phyloP scores from a whole-genome alignment of 2,113 vertebrate genomes.

The Thomomys bottae region DNA sequence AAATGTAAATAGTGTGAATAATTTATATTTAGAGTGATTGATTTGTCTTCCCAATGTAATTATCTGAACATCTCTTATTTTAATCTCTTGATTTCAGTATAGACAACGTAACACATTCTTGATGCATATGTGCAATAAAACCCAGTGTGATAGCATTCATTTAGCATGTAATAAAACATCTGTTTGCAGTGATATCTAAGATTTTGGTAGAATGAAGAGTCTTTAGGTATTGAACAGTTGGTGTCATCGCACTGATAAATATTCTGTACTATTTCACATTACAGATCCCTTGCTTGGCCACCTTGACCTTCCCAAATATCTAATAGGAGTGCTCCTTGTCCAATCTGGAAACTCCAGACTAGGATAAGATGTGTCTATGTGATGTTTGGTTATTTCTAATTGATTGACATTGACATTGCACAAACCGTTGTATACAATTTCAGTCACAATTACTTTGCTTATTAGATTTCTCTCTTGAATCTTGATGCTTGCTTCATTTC shows the following conservation, averaged over 20 bases:
- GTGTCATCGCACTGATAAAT: not conserved
- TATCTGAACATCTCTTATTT: conserved; percentile 29
- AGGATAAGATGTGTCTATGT: not conserved
- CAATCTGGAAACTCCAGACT: not conserved
- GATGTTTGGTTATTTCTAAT: not conserved
- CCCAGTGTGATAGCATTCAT: not conserved
- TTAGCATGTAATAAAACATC: not conserved
- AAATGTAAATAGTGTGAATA: conserved; percentile 25
- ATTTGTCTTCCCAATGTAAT: conserved; percentile 7
- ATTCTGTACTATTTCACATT: not conserved
- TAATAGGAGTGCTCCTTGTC: not conserved
- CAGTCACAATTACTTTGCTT: not conserved
- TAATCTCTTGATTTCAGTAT: conserved; percentile 39
- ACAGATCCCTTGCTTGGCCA: not conserved
- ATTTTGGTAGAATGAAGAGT: not conserved
- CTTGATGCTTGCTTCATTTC: not conserved
- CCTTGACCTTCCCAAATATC: not conserved
- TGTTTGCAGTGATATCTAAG: not conserved
- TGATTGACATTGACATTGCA: not conserved
- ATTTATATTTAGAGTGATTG: not conserved
- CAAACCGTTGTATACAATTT: not conserved
- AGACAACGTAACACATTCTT: conserved; percentile 15
- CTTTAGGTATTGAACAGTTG: not conserved
- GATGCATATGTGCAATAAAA: conserved; percentile 16
- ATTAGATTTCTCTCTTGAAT: not conserved